These are phyloP conservation scores for Pherbina coryleti DNA, from an alignment of 2,888 invertebrate genomes.

Conservation along the genomic window DNA sequence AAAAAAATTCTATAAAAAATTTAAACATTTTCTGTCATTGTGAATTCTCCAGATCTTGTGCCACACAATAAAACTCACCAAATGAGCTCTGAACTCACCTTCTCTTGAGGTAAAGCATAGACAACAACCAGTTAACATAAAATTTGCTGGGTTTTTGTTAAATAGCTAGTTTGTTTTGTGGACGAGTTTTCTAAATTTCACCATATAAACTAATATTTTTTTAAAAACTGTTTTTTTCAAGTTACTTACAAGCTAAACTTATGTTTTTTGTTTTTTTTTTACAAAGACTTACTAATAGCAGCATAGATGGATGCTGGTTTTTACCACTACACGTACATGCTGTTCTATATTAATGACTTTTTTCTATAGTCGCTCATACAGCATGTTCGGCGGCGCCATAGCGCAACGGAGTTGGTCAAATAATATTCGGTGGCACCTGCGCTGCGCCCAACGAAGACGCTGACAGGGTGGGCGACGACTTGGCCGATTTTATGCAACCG, in stretches of 20 bases:
- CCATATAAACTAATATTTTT: no score
- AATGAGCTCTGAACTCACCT: no score
- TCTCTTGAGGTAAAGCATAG: no score
- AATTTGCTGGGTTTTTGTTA: no score
- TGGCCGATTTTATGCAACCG: constrained; percentile 67
- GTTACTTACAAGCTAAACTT: neutral
- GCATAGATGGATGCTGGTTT: neutral
- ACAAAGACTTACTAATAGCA: constrained; percentile 10
- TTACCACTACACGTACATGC: neutral
- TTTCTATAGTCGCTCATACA: constrained; percentile 52
- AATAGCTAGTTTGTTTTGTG: no score
- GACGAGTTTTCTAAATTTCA: no score
- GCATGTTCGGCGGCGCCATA: constrained; percentile 67
- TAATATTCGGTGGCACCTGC: constrained; percentile 66
- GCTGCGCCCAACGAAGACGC: constrained; percentile 46
- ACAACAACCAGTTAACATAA: no score
- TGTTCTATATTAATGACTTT: neutral
- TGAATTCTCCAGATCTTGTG: no score
- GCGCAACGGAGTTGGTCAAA: constrained; percentile 71
- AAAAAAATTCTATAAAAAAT: no score
- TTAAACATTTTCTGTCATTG: no score
- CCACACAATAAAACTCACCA: no score
- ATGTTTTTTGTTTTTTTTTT: neutral
- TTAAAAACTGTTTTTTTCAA: no score
- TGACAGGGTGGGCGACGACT: constrained; percentile 63